These are phyloP conservation scores for Sinocyclocheilus anophthalmus DNA, from an alignment of 2,113 vertebrate species.

Conservation along the genomic window DNA sequence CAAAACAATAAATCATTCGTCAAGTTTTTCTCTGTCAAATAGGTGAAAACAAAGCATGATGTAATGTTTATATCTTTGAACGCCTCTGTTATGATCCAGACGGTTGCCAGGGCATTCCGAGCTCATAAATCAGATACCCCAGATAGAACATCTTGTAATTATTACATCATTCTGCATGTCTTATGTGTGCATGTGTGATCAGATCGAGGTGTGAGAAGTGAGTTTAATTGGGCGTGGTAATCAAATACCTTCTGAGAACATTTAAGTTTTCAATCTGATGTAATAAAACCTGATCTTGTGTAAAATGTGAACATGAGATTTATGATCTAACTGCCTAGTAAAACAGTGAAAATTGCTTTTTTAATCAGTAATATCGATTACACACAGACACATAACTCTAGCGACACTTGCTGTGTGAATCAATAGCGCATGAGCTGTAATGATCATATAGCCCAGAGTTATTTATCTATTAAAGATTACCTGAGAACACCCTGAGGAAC, in stretches of 20 bases:
- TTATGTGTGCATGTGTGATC: neutral
- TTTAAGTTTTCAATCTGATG: neutral
- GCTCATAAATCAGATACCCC: slow-evolving; percentile 5
- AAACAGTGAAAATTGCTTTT: neutral
- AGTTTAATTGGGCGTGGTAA: neutral
- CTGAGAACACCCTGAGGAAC: neutral
- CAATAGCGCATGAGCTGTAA: neutral
- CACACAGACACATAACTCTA: neutral
- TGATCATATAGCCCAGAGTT: neutral
- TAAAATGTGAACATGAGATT: neutral
- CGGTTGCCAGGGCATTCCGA: slow-evolving; percentile 5
- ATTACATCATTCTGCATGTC: neutral
- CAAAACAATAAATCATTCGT: neutral
- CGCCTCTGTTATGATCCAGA: slow-evolving; percentile 9
- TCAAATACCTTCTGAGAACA: neutral
- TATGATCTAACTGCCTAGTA: neutral
- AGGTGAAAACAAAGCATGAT: neutral
- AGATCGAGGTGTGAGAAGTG: neutral
- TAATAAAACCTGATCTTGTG: neutral
- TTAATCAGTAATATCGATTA: neutral
- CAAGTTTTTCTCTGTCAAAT: neutral
- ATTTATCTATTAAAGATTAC: slow-evolving; percentile 1
- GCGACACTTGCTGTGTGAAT: slow-evolving; percentile 2
- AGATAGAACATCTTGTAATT: neutral
- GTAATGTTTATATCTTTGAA: neutral